Evolutionary conservation across 2,888 invertebrate genomes (phyloP), one percentile per base, ranked within the genome.

Genomic region (Caenorhabditis uteleia): DNA sequence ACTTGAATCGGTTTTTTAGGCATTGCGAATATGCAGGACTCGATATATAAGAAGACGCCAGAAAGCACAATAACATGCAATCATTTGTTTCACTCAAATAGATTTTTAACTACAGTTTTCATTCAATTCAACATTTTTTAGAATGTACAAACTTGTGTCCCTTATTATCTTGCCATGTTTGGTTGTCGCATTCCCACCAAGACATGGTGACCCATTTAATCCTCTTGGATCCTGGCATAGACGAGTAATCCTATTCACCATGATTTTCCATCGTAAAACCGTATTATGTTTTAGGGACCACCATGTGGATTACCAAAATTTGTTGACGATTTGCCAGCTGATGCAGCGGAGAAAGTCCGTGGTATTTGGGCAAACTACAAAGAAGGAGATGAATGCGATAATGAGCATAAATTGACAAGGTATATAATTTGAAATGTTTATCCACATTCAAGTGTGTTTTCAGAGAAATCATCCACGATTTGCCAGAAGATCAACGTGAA

Each of bases 291-390:
- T 47, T 33, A 76, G 74, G 70, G 70, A 23, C 62, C 77, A 20
- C 71, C 74, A 44, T 78, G 78, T 55, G 74, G 74, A n/a, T 57
- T 75, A 21, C 78, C 77, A 44, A 68, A 62, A 29, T 78, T 76
- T 47, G 54, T 72, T n/a, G 66, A 77, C 44, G 60, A 74, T 7
- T 50, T 79, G 36, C 79, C 79, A 25, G 66, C 60, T 20, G 75
- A 77, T 26, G 70, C 71, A 18, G 71, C 74, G 34, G 68, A 56
- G n/a, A 79, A 79, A 56, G 67, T 71, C n/a, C 57, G 49, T 16
- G 64, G 61, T 7, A 78, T 80, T 56, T 80, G 80, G 80, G 68
- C 69, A n/a, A 70, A 71, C 26, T 79, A 80, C 58, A 71, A 73
- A 44, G 75, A 74, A 27, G 76, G 76, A 36, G 69, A 71, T n/a